Evolutionary conservation across 2,888 invertebrate species (phyloP).

Genomic region (Sycophila texana): DNA sequence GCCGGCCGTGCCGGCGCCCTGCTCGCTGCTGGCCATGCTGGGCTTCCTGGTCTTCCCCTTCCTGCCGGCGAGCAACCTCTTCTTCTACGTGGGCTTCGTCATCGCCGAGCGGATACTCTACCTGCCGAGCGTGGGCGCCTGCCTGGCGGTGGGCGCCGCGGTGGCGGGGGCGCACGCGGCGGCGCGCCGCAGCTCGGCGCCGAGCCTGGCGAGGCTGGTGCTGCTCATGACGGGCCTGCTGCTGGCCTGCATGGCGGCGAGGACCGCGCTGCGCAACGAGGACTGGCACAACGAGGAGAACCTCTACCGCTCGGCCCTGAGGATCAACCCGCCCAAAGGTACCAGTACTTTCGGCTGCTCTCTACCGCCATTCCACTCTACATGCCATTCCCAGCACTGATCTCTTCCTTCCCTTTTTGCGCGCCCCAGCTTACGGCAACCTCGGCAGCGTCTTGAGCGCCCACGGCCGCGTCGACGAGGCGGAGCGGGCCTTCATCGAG

Average conservation of each 20-base stretch:
- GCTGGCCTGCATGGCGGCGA: constrained; percentile 82
- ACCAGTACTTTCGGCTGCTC: no score
- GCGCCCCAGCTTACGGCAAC: constrained; percentile 97
- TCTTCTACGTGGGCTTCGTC: constrained; percentile 99
- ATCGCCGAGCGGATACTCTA: constrained; percentile 97
- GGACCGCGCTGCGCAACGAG: constrained; percentile 88
- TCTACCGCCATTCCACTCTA: no score
- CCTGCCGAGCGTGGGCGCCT: constrained; percentile 96
- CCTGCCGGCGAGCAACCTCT: constrained; percentile 95
- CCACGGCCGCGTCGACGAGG: constrained; percentile 90
- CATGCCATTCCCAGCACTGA: no score
- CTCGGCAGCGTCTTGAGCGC: constrained; percentile 95
- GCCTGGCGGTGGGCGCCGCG: constrained; percentile 87
- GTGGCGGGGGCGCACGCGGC: constrained; percentile 70
- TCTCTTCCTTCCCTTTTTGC: not conserved
- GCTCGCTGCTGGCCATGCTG: constrained; percentile 59
- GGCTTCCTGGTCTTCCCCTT: constrained; percentile 92
- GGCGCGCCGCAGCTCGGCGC: constrained; percentile 73
- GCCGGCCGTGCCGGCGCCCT: constrained; percentile 46
- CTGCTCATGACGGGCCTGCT: constrained; percentile 78
- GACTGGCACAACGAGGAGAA: constrained; percentile 97
- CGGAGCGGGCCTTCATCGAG: constrained; percentile 92
- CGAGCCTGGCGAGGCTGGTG: constrained; percentile 63
- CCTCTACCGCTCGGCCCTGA: constrained; percentile 92
- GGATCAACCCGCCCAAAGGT: constrained; percentile 99